Conservation (phyloP, 1,140 invertebrate species). For the Apis cerana region DNA sequence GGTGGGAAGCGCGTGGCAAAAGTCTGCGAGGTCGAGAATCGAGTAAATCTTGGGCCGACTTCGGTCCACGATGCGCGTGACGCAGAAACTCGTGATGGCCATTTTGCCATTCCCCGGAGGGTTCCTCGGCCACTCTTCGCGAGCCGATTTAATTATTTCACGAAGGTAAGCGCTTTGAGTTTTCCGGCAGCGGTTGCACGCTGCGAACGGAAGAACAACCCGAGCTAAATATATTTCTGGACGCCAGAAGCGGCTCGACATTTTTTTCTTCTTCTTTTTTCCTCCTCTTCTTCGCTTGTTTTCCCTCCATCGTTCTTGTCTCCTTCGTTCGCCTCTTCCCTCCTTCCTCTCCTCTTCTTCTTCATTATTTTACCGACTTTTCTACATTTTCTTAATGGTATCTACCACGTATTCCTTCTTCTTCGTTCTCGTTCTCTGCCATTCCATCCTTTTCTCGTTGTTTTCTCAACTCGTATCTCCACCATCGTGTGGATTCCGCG, state of each 20-base stretch:
- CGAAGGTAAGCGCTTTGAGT: slow-evolving; percentile 52
- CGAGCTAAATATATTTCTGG: slow-evolving; percentile 64
- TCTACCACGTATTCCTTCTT: not conserved
- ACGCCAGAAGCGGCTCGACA: slow-evolving; percentile 38
- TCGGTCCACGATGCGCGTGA: not conserved
- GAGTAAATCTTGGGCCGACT: slow-evolving; percentile 22
- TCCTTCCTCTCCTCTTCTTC: not conserved
- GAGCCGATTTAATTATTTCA: slow-evolving; percentile 54
- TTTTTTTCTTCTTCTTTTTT: slow-evolving; percentile 19
- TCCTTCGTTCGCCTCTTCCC: too few relatives aligned
- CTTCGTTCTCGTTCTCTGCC: not conserved
- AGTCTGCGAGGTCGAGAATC: not conserved
- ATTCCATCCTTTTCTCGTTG: not conserved
- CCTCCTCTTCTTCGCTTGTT: not conserved
- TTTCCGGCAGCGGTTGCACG: slow-evolving; percentile 50
- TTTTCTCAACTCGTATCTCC: too few relatives aligned
- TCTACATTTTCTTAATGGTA: not conserved
- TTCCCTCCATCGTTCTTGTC: not conserved
- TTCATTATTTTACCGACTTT: not conserved
- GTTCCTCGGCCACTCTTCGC: slow-evolving; percentile 24
- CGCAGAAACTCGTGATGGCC: not conserved
- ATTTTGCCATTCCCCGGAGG: slow-evolving; percentile 41
- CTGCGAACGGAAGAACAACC: slow-evolving; percentile 53
- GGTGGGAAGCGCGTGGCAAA: not conserved
- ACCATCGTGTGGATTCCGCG: too few relatives aligned